Evolutionary conservation across 2,888 invertebrate species (phyloP).

Genomic region (Cerastis rubricosa): DNA sequence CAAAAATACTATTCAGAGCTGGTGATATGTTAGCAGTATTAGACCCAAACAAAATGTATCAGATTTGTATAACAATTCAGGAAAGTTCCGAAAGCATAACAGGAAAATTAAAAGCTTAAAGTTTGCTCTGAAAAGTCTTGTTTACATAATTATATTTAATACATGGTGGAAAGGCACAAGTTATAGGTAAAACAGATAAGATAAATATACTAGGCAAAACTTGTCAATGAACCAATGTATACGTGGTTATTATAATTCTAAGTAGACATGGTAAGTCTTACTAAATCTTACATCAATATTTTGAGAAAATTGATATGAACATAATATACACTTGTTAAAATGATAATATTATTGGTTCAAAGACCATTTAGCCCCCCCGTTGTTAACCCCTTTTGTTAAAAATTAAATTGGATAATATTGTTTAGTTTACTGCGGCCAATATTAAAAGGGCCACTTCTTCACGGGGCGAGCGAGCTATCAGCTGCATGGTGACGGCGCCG

Average conservation of each 20-base stretch:
- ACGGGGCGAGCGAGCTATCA: slow-evolving; percentile 96
- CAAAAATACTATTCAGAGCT: background rate
- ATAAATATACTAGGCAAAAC: slow-evolving; percentile 11
- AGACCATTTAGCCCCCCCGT: background rate
- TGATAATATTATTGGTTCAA: slow-evolving; percentile 13
- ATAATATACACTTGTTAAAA: slow-evolving; percentile 2
- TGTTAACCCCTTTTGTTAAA: background rate
- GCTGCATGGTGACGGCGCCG: slow-evolving; percentile 97
- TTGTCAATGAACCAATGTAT: slow-evolving; percentile 18
- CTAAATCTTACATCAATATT: slow-evolving; percentile 3
- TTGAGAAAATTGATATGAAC: background rate
- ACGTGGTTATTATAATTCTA: background rate
- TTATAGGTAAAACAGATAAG: slow-evolving; percentile 16
- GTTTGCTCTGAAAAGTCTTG: slow-evolving; percentile 6
- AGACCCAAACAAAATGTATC: slow-evolving; percentile 8
- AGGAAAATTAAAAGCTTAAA: background rate
- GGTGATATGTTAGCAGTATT: slow-evolving; percentile 21
- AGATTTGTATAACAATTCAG: background rate
- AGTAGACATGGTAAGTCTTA: background rate
- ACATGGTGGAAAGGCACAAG: slow-evolving; percentile 33
- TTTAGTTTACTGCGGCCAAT: slow-evolving; percentile 92
- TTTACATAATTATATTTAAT: slow-evolving; percentile 26
- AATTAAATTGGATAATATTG: background rate
- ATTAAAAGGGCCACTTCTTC: slow-evolving; percentile 96
- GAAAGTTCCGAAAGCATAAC: background rate